Base-by-base conservation (phyloP, 2,797 vertebrate species). In the Echeneis naucrates region DNA sequence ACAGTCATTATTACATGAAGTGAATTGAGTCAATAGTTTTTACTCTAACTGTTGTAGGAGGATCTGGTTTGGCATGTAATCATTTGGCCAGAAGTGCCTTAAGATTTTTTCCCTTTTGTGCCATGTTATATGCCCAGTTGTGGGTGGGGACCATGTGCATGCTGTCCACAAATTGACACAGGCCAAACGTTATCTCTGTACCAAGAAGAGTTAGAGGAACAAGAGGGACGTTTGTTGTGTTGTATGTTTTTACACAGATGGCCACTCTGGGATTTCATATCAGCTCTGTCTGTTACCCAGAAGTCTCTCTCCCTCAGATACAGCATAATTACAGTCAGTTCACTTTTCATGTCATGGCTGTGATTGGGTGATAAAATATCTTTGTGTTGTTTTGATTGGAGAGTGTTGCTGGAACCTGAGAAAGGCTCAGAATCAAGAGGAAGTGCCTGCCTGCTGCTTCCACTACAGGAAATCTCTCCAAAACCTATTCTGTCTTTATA, bases 201-300 rank as follows among this genome's bases (percentile, higher is more conserved):
- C 66, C 74, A 87, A 85, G n/a, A n/a, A n/a, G n/a, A n/a, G n/a
- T n/a, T n/a, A n/a, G n/a, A n/a, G n/a, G n/a, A 84, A 87, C 80
- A 80, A 66, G 62, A 63, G 8, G 69, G 58, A 58, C 72, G 78
- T 81, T 72, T 73, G 73, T 67, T 77, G 65, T 61, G 64, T 76
- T 75, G 63, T 68, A 23, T 81, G 75, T 86, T 87, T 86, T 77
- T 77, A 82, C 78, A 72, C 86, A 85, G 82, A 85, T 75, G 84
- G 83, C 68, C 78, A 75, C 84, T 82, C 45, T 55, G 82, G 83
- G 78, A 89, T 78, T 64, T 57, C 58, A 77, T 89, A 89, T 92
- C 91, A 67, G 48, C 79, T 75, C 88, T 81, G 88, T 92, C 90
- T 91, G 85, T 86, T 90, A 85, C 77, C 68, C 80, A 86, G 78